phyloP scores from a whole-genome alignment of 2,113 vertebrate genomes.

The Cyanistes caeruleus region DNA sequence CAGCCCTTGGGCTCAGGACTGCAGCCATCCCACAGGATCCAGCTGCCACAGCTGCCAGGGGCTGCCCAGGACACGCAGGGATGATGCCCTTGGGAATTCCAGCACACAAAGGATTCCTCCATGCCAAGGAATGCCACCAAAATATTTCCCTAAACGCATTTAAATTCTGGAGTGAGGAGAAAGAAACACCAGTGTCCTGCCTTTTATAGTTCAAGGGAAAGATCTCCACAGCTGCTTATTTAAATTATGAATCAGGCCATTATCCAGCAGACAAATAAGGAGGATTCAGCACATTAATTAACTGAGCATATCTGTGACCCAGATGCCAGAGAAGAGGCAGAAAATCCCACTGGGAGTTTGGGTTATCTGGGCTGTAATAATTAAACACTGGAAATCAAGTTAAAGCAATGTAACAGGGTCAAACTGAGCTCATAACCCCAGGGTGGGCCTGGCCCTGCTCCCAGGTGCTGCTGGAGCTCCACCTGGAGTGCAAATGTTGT shows the following conservation, averaged over 20 bases:
- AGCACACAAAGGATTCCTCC: not conserved
- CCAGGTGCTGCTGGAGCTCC: not conserved
- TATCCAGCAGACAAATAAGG: slow-evolving; percentile 65
- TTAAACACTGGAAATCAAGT: slow-evolving; percentile 16
- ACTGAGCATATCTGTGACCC: slow-evolving; percentile 69
- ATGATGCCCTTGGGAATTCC: rapidly evolving
- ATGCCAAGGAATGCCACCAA: not conserved
- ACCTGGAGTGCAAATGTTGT: not conserved
- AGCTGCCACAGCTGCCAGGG: not conserved
- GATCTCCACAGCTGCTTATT: slow-evolving; percentile 71
- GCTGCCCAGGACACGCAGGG: rapidly evolving
- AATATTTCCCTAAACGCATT: slow-evolving; percentile 11
- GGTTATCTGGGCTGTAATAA: slow-evolving; percentile 32
- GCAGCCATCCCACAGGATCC: rapidly evolving
- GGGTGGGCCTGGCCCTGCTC: not conserved
- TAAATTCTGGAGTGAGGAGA: slow-evolving; percentile 39
- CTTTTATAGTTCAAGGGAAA: slow-evolving; percentile 49
- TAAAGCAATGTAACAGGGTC: not conserved
- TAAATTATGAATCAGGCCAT: slow-evolving; percentile 69
- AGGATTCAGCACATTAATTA: slow-evolving; percentile 69
- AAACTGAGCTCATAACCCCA: not conserved
- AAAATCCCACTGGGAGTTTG: slow-evolving; percentile 30
- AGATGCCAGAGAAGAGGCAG: slow-evolving; percentile 62
- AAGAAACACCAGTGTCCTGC: slow-evolving; percentile 35
- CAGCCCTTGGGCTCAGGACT: not conserved